Evolutionary conservation across 2,797 vertebrate species (phyloP).

Genomic region (Sorex maritimensis): DNA sequence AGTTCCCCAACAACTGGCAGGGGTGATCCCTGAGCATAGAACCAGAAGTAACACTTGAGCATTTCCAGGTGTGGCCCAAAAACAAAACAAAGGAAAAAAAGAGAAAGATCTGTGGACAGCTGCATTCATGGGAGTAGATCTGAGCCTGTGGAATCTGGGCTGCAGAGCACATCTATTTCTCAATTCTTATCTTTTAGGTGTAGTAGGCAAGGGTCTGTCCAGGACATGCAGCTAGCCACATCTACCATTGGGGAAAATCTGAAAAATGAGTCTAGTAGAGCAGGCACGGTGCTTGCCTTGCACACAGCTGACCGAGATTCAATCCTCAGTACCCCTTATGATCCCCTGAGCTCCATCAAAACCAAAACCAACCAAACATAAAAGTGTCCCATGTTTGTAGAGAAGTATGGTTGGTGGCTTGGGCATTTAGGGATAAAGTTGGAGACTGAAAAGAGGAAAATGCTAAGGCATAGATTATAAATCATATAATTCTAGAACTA

Average conservation of each 20-base stretch:
- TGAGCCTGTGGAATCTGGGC: neutral
- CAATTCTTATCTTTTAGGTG: neutral
- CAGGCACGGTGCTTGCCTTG: too few species aligned
- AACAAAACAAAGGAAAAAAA: too few species aligned
- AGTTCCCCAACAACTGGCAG: too few species aligned
- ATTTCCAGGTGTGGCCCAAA: neutral
- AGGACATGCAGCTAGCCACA: neutral
- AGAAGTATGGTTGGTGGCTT: neutral
- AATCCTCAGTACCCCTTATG: too few species aligned
- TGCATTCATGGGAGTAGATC: neutral
- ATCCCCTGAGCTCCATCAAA: too few species aligned
- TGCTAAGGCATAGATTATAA: neutral
- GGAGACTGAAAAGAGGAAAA: neutral
- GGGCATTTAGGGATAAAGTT: neutral
- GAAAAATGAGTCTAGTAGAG: neutral
- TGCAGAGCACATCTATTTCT: neutral
- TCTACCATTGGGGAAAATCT: neutral
- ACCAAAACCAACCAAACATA: too few species aligned
- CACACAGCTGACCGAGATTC: too few species aligned
- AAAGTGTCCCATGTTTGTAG: neutral
- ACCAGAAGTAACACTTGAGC: too few species aligned
- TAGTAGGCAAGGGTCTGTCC: neutral
- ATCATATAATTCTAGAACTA: slow-evolving; percentile 61
- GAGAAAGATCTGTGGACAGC: too few species aligned
- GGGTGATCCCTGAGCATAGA: too few species aligned